Evolutionary conservation across 2,888 invertebrate genomes (phyloP).

Genomic region (Smittia sp.): DNA sequence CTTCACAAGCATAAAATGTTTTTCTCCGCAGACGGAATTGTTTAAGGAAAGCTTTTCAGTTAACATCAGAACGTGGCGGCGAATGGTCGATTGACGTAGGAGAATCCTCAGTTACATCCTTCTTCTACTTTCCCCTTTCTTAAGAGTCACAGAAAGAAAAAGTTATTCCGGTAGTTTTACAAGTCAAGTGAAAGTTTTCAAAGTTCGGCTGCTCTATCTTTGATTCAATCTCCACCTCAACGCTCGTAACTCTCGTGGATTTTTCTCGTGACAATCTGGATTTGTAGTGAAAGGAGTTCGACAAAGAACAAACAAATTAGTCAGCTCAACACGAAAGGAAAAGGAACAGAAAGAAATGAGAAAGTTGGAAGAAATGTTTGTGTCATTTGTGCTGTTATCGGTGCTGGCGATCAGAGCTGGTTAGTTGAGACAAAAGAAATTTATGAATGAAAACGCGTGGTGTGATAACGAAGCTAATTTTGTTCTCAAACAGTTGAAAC

Average conservation of each 20-base stretch:
- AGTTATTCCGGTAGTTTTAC: neutral
- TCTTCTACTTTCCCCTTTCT: conserved; percentile 9
- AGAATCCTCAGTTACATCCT: neutral
- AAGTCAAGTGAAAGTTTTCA: neutral
- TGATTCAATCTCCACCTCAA: neutral
- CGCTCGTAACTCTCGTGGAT: neutral
- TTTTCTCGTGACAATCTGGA: neutral
- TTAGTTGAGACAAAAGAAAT: neutral
- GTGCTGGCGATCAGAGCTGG: conserved; percentile 7
- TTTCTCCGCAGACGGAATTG: neutral
- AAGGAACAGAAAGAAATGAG: neutral
- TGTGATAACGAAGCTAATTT: no score
- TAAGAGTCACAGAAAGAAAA: neutral
- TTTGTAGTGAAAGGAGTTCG: neutral
- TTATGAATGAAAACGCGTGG: neutral
- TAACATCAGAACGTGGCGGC: neutral
- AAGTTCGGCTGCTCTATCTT: neutral
- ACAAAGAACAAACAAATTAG: neutral
- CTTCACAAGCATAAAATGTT: neutral
- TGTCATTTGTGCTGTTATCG: conserved; percentile 4
- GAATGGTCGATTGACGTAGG: conserved; percentile 4
- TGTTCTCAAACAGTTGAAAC: no score
- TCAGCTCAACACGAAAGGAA: neutral
- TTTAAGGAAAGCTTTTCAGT: neutral
- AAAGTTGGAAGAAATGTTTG: neutral